Base-by-base conservation (phyloP, 2,888 invertebrate species). In the Chrysodeixis includens region DNA sequence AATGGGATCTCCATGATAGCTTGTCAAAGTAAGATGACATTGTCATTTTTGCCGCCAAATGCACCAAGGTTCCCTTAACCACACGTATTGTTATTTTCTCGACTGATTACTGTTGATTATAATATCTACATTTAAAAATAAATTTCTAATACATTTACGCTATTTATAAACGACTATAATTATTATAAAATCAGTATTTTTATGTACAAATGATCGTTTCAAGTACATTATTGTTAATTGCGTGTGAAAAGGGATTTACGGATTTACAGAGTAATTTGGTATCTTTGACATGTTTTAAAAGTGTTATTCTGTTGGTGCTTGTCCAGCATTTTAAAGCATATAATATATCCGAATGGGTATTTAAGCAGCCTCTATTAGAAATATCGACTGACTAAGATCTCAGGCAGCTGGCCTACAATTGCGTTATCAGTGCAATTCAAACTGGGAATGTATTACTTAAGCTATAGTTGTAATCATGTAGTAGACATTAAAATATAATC, bases 321-420 rank as follows among this genome's bases (percentile, higher is more conserved):
- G 44, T 80, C 52, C 66, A 77, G 62, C 58, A 56, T 52, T 69
- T 56, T 16, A 56, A 51, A 49, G 58, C 14, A 46, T 52, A 8
- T 18, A 58, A 40, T 49, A 8, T 18, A 8, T n/a, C 30, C 40
- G 49, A 1, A 49, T 49, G 46, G 46, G 20, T 20, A 49, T 35
- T 63, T 54, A 35, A 30, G 52, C 35, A 69, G 18, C 61, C 26
- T 65, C 64, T 71, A 75, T 7, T 49, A 58, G 57, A 56, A 53
- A 73, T 56, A 57, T 84, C 85, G 90, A 89, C 69, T 77, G 84
- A 84, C 62, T 68, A 79, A 82, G 90, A 90, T 90, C 90, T 90
- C 90, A 74, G 88, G 86, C 86, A 69, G 74, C 55, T 66, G 84
- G 86, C 84, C 87, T 88, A 86, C 71, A 73, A 76, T 61, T 53